These are phyloP conservation scores for Ruditapes philippinarum DNA, from an alignment of 1,140 invertebrate species.

Conservation along the genomic window DNA sequence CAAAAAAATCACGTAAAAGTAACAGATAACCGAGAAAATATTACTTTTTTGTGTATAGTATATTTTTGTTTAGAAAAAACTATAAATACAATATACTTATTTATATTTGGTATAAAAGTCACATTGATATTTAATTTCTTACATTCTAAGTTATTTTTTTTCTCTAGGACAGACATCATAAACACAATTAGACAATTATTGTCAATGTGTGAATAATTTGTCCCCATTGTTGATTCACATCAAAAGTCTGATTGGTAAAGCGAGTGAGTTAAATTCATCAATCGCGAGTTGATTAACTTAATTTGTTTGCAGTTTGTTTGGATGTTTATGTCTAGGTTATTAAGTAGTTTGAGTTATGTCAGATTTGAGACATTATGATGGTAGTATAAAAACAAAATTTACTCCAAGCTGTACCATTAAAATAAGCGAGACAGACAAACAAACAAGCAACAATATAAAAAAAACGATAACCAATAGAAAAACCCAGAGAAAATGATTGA, in stretches of 20 bases:
- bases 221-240: neutral
- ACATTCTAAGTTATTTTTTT: too few species aligned
- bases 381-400: slow-evolving; percentile 15
- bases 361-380: neutral
- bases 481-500: slow-evolving; percentile 12
- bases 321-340: neutral
- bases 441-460: neutral
- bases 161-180: too few species aligned
- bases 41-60: too few species aligned
- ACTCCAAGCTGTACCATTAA: neutral
- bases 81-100: too few species aligned
- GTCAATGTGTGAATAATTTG: slow-evolving; percentile 35
- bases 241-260: neutral
- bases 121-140: too few species aligned
- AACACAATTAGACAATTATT: too few species aligned
- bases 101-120: too few species aligned
- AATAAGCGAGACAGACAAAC: too few species aligned
- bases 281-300: neutral
- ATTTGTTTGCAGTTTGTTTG: neutral
- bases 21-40: too few species aligned
- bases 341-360: neutral
- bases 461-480: neutral
- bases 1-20: too few species aligned
- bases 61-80: too few species aligned
- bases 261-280: slow-evolving; percentile 31